phyloP scores from a whole-genome alignment of 2,888 invertebrate species.

The Cynaeus angustus region DNA sequence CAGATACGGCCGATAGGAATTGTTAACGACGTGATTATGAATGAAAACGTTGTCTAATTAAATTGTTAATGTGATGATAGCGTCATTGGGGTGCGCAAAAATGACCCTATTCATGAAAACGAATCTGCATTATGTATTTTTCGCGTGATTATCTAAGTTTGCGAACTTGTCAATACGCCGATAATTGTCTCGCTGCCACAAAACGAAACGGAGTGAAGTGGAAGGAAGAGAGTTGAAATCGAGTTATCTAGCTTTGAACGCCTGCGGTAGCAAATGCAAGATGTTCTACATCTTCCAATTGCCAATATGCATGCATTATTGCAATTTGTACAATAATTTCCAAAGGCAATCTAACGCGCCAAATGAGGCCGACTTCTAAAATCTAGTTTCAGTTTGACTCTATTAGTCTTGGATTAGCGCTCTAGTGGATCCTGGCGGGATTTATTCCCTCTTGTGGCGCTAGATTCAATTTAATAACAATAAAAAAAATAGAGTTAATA shows the following conservation, averaged over 20 bases:
- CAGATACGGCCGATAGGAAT: slow-evolving; percentile 68
- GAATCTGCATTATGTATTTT: neutral
- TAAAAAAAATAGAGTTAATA: too few species aligned
- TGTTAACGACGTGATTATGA: slow-evolving; percentile 70
- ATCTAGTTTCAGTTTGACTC: slow-evolving; percentile 50
- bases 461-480: too few species aligned
- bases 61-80: slow-evolving; percentile 54
- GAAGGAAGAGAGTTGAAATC: slow-evolving; percentile 58
- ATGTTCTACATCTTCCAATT: slow-evolving; percentile 62
- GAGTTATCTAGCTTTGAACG: slow-evolving; percentile 58
- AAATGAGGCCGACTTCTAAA: slow-evolving; percentile 53
- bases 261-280: slow-evolving; percentile 61
- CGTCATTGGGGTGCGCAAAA: slow-evolving; percentile 19
- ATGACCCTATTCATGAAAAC: neutral
- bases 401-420: slow-evolving; percentile 34
- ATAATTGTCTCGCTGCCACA: neutral
- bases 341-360: slow-evolving; percentile 63
- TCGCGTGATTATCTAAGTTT: neutral
- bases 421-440: neutral
- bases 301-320: slow-evolving; percentile 69
- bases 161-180: neutral
- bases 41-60: slow-evolving; percentile 68
- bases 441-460: neutral
- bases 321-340: slow-evolving; percentile 68
- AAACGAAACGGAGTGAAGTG: slow-evolving; percentile 58